These are phyloP conservation scores for Ptychochromis oligacanthus DNA, from an alignment of 2,113 vertebrate species.

Conservation along the genomic window DNA sequence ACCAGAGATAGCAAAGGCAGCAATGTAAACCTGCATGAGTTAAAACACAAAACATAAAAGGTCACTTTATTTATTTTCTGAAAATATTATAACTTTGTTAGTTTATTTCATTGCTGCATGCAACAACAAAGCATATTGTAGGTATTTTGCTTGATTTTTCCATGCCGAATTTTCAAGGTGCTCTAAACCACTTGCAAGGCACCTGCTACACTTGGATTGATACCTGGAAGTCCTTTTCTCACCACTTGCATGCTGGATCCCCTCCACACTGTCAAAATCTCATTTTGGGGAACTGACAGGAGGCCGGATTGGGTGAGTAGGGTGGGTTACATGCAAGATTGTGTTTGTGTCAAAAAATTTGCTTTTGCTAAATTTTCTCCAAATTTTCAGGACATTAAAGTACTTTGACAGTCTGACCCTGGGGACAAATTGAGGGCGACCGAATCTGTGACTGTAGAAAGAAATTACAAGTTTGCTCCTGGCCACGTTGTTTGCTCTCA, in stretches of 20 bases:
- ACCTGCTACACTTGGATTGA: background rate
- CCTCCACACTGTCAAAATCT: background rate
- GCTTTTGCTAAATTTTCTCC: too few species aligned
- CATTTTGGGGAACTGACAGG: background rate
- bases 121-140: too few species aligned
- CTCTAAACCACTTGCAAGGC: background rate
- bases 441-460: too few species aligned
- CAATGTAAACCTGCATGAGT: slow-evolving; percentile 84
- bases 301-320: background rate
- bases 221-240: background rate
- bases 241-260: background rate
- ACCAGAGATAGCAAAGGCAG: slow-evolving; percentile 91
- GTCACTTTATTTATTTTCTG: background rate
- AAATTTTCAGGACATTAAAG: too few species aligned
- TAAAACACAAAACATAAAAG: background rate
- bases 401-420: too few species aligned
- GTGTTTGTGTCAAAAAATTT: background rate
- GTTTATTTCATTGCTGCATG: background rate
- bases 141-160: too few species aligned
- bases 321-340: background rate
- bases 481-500: too few species aligned
- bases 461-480: too few species aligned
- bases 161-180: background rate
- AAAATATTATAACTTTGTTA: rapidly evolving
- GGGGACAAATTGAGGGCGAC: too few species aligned